Conservation (phyloP, 2,888 invertebrate genomes). For the Papilio demoleus region DNA sequence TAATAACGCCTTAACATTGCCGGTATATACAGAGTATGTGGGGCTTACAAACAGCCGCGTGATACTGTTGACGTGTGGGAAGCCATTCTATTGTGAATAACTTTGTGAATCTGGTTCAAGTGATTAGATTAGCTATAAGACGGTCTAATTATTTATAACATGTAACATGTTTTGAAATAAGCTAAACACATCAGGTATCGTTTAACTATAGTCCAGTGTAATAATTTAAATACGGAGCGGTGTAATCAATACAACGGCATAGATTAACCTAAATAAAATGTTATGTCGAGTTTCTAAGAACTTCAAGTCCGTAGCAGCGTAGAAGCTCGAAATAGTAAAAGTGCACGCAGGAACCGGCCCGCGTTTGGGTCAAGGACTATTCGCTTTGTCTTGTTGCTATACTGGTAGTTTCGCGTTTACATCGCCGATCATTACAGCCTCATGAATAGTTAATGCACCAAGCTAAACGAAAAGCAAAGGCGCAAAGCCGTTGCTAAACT, state of each 20-base stretch:
- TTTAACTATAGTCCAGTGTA: not conserved
- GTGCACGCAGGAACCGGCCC: conserved; percentile 61
- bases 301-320: conserved; percentile 49
- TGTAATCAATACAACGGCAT: not conserved
- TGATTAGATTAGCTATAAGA: conserved; percentile 17
- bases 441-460: conserved; percentile 39
- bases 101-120: conserved; percentile 42
- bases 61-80: conserved; percentile 66
- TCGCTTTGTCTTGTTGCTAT: conserved; percentile 56
- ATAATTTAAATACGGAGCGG: not conserved
- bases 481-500: conserved; percentile 29
- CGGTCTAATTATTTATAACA: not conserved
- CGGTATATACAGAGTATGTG: conserved; percentile 54
- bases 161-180: not conserved
- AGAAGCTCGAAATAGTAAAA: conserved; percentile 65
- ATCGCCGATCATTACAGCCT: conserved; percentile 42
- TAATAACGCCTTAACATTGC: conserved; percentile 62
- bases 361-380: conserved; percentile 71
- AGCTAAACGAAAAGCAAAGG: conserved; percentile 26
- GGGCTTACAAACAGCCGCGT: conserved; percentile 61
- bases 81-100: conserved; percentile 60
- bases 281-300: conserved; percentile 37
- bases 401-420: conserved; percentile 38
- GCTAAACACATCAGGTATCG: too few species aligned
- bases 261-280: conserved; percentile 25